Evolutionary conservation across 2,113 vertebrate genomes (phyloP), one percentile per base, ranked within the genome.

Genomic region (Alces alces): DNA sequence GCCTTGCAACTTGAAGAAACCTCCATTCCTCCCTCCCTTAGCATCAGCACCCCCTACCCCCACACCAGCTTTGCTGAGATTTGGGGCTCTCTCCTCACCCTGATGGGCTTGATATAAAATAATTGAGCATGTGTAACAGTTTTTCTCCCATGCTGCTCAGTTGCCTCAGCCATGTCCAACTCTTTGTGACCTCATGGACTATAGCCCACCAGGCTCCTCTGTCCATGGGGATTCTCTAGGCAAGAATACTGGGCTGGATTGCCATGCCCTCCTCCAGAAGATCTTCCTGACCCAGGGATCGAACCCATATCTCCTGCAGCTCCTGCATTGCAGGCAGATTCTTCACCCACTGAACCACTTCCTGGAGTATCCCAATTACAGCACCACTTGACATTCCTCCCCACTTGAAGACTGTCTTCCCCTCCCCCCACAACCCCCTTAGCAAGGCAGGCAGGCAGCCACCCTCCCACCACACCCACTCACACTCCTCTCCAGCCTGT

Each of bases 361-460:
- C 87, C 85, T 70, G 25, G 5, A 95, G 91, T 66, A 66, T 86
- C 93, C 70, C 97, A 86, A 52, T 92, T 86, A 97, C 97, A 82
- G 76, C 87, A 39, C 55, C 60, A 30, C 93, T 95, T 52, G 78
- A 55, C 27, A 9, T 19, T 87, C 52, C 57, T 88, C 33, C 78
- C 86, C 50, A 52, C 89, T 10, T 23, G 6, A 91, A 88, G 58
- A 23, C 19, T 0, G 1, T 14, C 87, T 61, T 73, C 39, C 52
- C 79, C 54, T 36, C 66, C 86, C 39, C 25, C 11, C 1, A 1
- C 30, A 15, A 47, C 9, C 45, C 28, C 5, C 9, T 11, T 28
- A 1, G 25, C 79, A 9, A 25, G 70, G 79, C 57, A 7, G 45
- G 47, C 30, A 9, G 64, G 2, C 0, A 3, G 58, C 47, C 0